Evolutionary conservation across 1,140 invertebrate species (phyloP), one percentile per base, ranked within the genome.

Genomic region (Dysdera silvatica): DNA sequence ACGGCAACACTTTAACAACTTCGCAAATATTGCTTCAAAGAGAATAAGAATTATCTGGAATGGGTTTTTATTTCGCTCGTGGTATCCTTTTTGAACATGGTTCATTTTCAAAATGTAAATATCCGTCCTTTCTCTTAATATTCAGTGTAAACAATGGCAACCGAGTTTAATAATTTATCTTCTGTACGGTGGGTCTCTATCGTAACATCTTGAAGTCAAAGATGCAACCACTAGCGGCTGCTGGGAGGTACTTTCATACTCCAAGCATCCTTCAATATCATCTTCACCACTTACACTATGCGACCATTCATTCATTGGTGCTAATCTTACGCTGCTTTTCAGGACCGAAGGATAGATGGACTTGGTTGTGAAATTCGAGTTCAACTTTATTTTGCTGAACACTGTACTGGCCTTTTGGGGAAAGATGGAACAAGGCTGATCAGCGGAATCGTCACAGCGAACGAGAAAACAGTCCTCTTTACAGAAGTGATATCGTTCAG

Each of bases 401-500:
- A 37, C 29, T 5, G 24, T 54, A 10, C 0, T 33, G 1, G 7
- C 12, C 35, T 29, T 32, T 5, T 12, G 16, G 18, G 18, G 18
- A 6, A 20, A 20, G 12, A 10, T 24, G n/a, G n/a, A n/a, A 20
- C n/a, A 1, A 12, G 1, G n/a, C 10, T 32, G 12, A 14, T 48
- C 20, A 14, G 1, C 2, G 10, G 12, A 33, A 1, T n/a, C 14
- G 6, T 33, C 18, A 49, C 55, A 64, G 35, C 14, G 12, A 37
- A 48, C 40, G 6, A 64, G 6, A 26, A 14, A 41, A 60, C 61
- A 64, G 54, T 40, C 6, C 31, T 64, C 61, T 60, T 64, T 55
- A 32, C 62, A 16, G 26, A 33, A 62, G 8, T 18, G 41, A 40
- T 59, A 64, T 14, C 18, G 14, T 24, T 29, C 55, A 5, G 23